Conservation (phyloP, 2,888 invertebrate genomes). For the Andrena bicolor region DNA sequence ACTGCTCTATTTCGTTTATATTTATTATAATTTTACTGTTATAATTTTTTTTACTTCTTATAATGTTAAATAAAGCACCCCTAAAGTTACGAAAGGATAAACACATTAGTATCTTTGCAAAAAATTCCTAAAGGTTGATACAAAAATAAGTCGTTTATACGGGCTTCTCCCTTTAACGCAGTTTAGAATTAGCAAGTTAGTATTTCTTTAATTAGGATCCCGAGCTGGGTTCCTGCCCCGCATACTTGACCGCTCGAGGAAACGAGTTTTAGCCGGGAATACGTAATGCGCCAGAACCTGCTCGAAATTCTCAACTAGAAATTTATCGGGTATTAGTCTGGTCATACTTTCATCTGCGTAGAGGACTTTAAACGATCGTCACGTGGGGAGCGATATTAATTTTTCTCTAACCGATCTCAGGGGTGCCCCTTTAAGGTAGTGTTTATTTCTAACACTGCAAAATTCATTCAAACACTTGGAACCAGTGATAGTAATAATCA, state of each 20-base stretch:
- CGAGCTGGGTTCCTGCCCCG: background rate
- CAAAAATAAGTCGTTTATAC: no score
- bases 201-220: slow-evolving; percentile 11
- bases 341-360: background rate
- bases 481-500: no score
- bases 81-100: no score
- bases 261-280: slow-evolving; percentile 3
- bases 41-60: no score
- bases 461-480: background rate
- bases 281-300: background rate
- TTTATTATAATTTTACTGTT: no score
- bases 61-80: no score
- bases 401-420: background rate
- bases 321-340: background rate
- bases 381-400: background rate
- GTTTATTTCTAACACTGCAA: no score
- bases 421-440: no score
- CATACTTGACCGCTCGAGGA: slow-evolving; percentile 2
- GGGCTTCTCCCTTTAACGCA: background rate
- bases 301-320: slow-evolving; percentile 1
- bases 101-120: no score
- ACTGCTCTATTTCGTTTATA: no score
- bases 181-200: slow-evolving; percentile 11
- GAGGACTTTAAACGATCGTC: background rate
- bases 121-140: no score